Base-by-base conservation (phyloP, 2,888 invertebrate genomes). In the Gordius sp. region DNA sequence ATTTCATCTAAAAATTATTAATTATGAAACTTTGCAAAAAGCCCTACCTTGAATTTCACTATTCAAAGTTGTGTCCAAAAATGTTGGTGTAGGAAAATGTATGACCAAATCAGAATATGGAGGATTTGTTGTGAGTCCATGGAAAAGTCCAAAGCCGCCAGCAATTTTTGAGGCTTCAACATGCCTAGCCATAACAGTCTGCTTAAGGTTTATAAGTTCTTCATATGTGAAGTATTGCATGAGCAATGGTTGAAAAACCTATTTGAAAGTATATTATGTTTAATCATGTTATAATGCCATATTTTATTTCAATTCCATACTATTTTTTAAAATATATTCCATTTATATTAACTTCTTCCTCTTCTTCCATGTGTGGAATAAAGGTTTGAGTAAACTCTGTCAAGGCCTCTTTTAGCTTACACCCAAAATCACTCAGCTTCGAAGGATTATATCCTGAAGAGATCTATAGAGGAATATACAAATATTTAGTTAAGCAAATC, bases 311-410 rank as follows among this genome's bases (percentile, higher is more conserved):
- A 33, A 33, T n/a, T 33, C n/a, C 39, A 23, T 47, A 16, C 8
- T 20, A 20, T 47, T 47, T 47, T 47, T 20, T 47, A 23, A 20
- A 47, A 20, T 16, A 47, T 47, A 20, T 20, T 20, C 47, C 23
- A 47, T 8, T 8, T 47, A 47, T 47, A 16, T 26, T 54, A 16
- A 54, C 55, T 27, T 54, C 8, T 27, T 54, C 55, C 20, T 54
- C 55, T 20, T 54, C 55, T 8, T 54, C 55, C 55, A 54, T 54
- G 27, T 54, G 55, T 54, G 55, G 55, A 2, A 54, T 28, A 54
- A 54, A 54, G 13, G 4, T 16, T 4, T 27, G 4, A 8, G 55
- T 54, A 28, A 54, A 54, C 27, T 54, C 55, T n/a, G 4, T 54
- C 25, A 54, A 27, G 2, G 26, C 13, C 2, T 8, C 55, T 54